Evolutionary conservation across 2,113 vertebrate species (phyloP).

Genomic region (Patagioenas fasciata): DNA sequence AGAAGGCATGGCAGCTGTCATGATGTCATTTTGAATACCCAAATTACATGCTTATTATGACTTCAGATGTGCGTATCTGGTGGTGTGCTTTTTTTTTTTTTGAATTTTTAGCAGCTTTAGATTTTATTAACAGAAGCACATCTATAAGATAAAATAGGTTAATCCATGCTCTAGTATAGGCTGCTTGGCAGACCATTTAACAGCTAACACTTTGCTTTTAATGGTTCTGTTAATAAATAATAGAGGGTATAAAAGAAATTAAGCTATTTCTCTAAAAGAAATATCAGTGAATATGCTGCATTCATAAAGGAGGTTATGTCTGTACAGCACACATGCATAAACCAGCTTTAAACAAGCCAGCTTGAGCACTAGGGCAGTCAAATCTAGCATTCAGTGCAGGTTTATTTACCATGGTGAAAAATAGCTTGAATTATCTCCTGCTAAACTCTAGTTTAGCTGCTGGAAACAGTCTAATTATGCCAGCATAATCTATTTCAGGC

Average conservation of each 20-base stretch:
- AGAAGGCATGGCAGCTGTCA: constrained; percentile 29
- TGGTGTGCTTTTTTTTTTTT: not conserved
- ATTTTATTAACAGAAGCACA: constrained; percentile 32
- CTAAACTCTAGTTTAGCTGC: constrained; percentile 37
- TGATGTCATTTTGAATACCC: constrained; percentile 51
- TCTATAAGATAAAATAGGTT: constrained; percentile 33
- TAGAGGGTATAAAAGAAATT: constrained; percentile 35
- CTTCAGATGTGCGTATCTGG: constrained; percentile 35
- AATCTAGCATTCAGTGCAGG: not conserved
- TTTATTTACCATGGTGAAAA: constrained; percentile 59
- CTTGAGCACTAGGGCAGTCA: not conserved
- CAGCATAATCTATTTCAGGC: not conserved
- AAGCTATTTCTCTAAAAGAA: constrained; percentile 36
- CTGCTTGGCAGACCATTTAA: constrained; percentile 39
- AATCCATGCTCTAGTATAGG: not conserved
- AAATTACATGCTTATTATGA: constrained; percentile 50
- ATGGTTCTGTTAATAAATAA: constrained; percentile 48
- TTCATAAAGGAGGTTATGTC: not conserved
- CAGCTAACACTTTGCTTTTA: constrained; percentile 40
- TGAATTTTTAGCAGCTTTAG: not conserved
- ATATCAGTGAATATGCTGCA: not conserved
- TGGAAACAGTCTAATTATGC: constrained; percentile 39
- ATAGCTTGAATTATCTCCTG: constrained; percentile 41
- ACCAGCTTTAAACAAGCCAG: not conserved
- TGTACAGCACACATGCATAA: not conserved